Percentiles rank a stretch among this genome's conserved stretches.
Conservation (phyloP, 2,113 vertebrate species). For the Gambusia affinis region DNA sequence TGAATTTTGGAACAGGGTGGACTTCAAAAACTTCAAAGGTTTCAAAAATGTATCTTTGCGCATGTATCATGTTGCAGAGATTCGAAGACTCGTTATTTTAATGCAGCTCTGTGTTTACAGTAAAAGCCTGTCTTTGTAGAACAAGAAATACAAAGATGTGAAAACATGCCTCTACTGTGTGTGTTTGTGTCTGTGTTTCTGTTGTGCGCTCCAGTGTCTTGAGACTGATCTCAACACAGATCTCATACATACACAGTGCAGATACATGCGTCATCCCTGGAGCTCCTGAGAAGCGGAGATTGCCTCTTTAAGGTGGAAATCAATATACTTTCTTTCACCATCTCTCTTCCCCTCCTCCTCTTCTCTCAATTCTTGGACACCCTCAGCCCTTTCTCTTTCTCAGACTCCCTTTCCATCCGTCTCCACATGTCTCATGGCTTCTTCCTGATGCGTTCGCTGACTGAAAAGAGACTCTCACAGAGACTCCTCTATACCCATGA, state of each 20-base stretch:
- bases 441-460: constrained; percentile 42
- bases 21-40: too few species aligned
- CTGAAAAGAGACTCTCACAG: constrained; percentile 6
- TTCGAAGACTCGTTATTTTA: too few species aligned
- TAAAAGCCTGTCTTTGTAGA: too few species aligned
- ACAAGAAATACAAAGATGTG: too few species aligned
- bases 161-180: constrained; percentile 14
- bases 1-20: too few species aligned
- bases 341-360: constrained; percentile 54
- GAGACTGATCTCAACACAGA: constrained; percentile 46
- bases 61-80: too few species aligned
- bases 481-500: constrained; percentile 10
- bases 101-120: too few species aligned
- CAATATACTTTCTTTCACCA: constrained; percentile 73
- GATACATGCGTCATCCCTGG: constrained; percentile 51
- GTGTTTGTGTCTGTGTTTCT: constrained; percentile 7
- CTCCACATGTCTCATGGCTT: constrained; percentile 24
- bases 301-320: constrained; percentile 77
- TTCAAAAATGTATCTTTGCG: too few species aligned
- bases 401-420: constrained; percentile 7
- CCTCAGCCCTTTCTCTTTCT: constrained; percentile 21
- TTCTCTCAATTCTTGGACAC: constrained; percentile 63
- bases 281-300: constrained; percentile 61
- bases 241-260: constrained; percentile 36
- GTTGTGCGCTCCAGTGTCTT: constrained; percentile 18